Evolutionary conservation across 2,888 invertebrate genomes (phyloP).

Genomic region (Drosophila heteroneura): DNA sequence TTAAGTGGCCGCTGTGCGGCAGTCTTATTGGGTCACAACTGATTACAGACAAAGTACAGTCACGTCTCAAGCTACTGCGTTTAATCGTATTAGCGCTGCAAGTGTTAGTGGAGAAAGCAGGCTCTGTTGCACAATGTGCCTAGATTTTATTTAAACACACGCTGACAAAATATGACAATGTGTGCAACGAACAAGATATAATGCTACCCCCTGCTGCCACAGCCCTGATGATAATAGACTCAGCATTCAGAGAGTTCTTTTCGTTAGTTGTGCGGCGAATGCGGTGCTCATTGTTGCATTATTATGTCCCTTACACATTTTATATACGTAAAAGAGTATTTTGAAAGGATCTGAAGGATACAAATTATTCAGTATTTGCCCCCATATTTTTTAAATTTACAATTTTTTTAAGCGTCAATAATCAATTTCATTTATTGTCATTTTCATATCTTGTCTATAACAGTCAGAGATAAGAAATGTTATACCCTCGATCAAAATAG

Average conservation of each 20-base stretch:
- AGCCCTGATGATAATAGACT: slow-evolving; percentile 12
- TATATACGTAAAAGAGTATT: not conserved
- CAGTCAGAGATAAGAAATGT: not conserved
- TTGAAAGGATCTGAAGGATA: not conserved
- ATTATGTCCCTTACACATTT: slow-evolving; percentile 22
- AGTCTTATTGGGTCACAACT: slow-evolving; percentile 7
- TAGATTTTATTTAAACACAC: slow-evolving; percentile 17
- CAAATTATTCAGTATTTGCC: not conserved
- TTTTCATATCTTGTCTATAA: not conserved
- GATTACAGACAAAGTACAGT: slow-evolving; percentile 13
- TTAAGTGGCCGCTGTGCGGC: slow-evolving; percentile 43
- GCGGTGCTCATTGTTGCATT: slow-evolving; percentile 56
- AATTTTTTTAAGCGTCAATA: not conserved
- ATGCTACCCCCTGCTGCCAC: slow-evolving; percentile 26
- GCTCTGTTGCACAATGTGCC: slow-evolving; percentile 12
- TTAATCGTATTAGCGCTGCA: slow-evolving; percentile 32
- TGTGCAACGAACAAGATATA: slow-evolving; percentile 68
- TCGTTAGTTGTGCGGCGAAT: slow-evolving; percentile 32
- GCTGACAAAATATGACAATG: slow-evolving; percentile 55
- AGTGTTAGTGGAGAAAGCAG: slow-evolving; percentile 2
- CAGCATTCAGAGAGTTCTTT: slow-evolving; percentile 28
- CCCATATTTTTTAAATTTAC: not conserved
- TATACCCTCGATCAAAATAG: not conserved
- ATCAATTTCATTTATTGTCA: not conserved
- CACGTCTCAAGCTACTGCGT: not conserved